Percentiles rank a stretch among this genome's conserved stretches.
Evolutionary conservation across 23 tunicate genomes (phyloP).

Genomic region (Aplidium turbinatum): DNA sequence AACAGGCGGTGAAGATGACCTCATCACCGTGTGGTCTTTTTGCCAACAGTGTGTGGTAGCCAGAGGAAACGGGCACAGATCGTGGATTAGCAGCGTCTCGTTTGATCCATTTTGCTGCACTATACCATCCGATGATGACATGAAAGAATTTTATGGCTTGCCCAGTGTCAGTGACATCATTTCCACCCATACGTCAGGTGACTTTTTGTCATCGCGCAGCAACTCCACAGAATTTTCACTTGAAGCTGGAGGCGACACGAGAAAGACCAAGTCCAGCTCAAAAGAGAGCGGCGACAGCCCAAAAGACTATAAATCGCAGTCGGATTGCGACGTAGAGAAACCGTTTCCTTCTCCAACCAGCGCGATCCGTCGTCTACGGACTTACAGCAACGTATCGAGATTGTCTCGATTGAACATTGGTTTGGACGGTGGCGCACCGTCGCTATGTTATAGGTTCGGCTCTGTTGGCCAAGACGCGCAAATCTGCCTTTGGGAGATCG

Average conservation of each 20-base stretch:
- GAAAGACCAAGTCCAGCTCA: not conserved
- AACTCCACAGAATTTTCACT: not conserved
- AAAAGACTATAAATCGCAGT: not conserved
- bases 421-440: constrained; percentile 37
- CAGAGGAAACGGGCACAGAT: constrained; percentile 87
- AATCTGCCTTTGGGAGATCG: constrained; percentile 94
- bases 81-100: constrained; percentile 92
- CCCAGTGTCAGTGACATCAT: constrained; percentile 41
- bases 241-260: not conserved
- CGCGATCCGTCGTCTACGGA: constrained; percentile 54
- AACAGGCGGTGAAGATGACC: constrained; percentile 99
- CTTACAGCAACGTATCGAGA: constrained; percentile 80
- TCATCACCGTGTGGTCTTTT: constrained; percentile 89
- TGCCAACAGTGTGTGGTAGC: constrained; percentile 75
- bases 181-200: not conserved
- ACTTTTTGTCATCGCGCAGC: constrained; percentile 10
- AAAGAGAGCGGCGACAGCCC: not conserved
- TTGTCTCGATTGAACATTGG: constrained; percentile 71
- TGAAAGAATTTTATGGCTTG: constrained; percentile 57
- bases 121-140: constrained; percentile 78
- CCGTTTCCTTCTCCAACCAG: constrained; percentile 1
- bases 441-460: constrained; percentile 86
- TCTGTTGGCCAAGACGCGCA: constrained; percentile 98
- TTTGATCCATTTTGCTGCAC: constrained; percentile 79
- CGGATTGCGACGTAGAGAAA: constrained; percentile 28